Evolutionary conservation across 2,888 invertebrate genomes (phyloP), one percentile per base, ranked within the genome.

Genomic region (Acronicta psi): DNA sequence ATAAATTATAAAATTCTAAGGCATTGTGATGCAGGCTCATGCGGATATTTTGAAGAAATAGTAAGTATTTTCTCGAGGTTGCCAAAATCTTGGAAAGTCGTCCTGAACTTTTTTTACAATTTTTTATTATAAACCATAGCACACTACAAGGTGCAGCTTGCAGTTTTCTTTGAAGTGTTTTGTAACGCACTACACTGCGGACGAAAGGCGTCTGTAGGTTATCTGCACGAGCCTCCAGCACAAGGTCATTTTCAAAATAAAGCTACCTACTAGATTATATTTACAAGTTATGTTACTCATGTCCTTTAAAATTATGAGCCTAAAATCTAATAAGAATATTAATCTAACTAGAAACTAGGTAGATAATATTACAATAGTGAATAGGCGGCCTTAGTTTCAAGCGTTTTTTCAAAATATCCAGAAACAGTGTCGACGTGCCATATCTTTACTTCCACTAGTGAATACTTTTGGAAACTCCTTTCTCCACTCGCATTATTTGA

Each of bases 341-440:
- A n/a, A n/a, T n/a, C 6, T 34, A n/a, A n/a, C n/a, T 34, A 34
- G n/a, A 4, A n/a, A n/a, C n/a, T 1, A 34, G 2, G n/a, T n/a
- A n/a, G n/a, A n/a, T 17, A 23, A 55, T 63, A 53, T 31, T 42
- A 45, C 9, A 42, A 36, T 23, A 41, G 9, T 13, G 13, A 17
- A 38, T 50, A 53, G 54, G 71, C 59, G 54, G 71, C 51, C 50
- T 47, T 43, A 41, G 53, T 53, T 70, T 17, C 31, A 36, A 46
- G 34, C 3, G 13, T 0, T 25, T 16, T 18, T 25, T 25, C 9
- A 25, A 7, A 1, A 25, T 25, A 1, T 25, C 25, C 25, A 25
- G 23, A 23, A 23, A 23, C 23, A 23, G 6, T 23, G n/a, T n/a
- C n/a, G n/a, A n/a, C n/a, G n/a, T n/a, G n/a, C n/a, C 25, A 25